Conservation (phyloP, 2,888 invertebrate genomes). For the Diploptera punctata region DNA sequence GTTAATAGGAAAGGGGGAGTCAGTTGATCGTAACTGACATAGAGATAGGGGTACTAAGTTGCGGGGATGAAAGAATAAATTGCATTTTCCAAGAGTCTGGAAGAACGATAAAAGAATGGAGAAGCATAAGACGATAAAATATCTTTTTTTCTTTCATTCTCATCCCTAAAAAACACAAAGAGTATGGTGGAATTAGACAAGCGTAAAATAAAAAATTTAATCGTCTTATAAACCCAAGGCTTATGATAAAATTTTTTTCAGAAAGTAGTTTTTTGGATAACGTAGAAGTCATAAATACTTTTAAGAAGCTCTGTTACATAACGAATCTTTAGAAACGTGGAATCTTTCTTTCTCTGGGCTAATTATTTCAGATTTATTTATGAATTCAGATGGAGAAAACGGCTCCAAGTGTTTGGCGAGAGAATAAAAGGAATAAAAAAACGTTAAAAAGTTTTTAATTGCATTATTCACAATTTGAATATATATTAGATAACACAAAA, state of each 20-base stretch:
- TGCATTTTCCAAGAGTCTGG: neutral
- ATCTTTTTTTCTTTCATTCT: neutral
- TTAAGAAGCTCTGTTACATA: slow-evolving; percentile 20
- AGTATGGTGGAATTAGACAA: neutral
- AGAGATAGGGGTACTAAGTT: neutral
- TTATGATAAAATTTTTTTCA: neutral
- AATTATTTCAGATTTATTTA: slow-evolving; percentile 21
- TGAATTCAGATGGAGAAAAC: slow-evolving; percentile 8
- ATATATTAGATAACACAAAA: slow-evolving; percentile 17
- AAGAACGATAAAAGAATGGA: neutral
- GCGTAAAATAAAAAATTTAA: slow-evolving; percentile 18
- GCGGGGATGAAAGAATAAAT: neutral
- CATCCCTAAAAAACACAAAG: slow-evolving; percentile 20
- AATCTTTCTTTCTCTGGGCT: neutral
- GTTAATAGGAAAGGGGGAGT: neutral
- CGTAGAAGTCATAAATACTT: slow-evolving; percentile 14
- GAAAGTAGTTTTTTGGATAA: slow-evolving; percentile 6
- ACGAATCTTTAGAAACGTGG: slow-evolving; percentile 7
- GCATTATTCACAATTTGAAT: slow-evolving; percentile 16
- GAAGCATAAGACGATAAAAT: neutral
- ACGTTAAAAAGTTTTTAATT: slow-evolving; percentile 11
- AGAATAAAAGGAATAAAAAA: neutral
- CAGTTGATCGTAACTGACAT: neutral
- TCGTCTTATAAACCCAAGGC: neutral
- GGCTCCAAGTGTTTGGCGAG: no score